Conservation (phyloP, 2,113 vertebrate species). For the Bujurquina vittata region DNA sequence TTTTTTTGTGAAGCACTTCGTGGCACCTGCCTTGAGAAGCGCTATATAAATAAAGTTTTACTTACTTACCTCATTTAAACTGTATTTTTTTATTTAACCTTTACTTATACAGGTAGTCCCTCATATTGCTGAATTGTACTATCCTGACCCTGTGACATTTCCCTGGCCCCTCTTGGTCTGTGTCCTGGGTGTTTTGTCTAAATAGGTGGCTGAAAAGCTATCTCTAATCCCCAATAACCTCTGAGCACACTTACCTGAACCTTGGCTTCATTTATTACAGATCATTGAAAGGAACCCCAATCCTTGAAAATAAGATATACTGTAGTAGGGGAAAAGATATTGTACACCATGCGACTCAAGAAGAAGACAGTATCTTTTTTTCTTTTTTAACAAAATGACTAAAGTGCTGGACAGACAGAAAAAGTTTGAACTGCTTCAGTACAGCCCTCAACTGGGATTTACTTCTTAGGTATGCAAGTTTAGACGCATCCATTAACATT, state of each 20-base stretch:
- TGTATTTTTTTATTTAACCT: too few relatives aligned
- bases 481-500: slow-evolving; percentile 32
- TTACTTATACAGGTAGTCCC: too few relatives aligned
- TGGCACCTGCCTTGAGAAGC: too few relatives aligned
- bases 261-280: slow-evolving; percentile 30
- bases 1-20: too few relatives aligned
- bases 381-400: neutral
- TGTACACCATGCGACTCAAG: neutral
- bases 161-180: slow-evolving; percentile 5
- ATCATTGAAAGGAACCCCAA: slow-evolving; percentile 16
- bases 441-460: neutral
- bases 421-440: neutral
- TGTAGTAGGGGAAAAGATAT: neutral
- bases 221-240: slow-evolving; percentile 26
- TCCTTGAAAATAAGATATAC: neutral
- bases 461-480: slow-evolving; percentile 11
- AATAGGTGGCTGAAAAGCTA: slow-evolving; percentile 32
- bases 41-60: too few relatives aligned
- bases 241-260: slow-evolving; percentile 14
- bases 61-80: too few relatives aligned
- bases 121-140: slow-evolving; percentile 2
- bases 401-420: neutral
- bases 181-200: neutral
- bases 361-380: neutral
- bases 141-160: slow-evolving; percentile 37